Percentiles rank a stretch among this genome's conserved stretches.
These are phyloP conservation scores for Phylloscopus whistleri DNA, from an alignment of 2,113 vertebrate species.

Conservation along the genomic window DNA sequence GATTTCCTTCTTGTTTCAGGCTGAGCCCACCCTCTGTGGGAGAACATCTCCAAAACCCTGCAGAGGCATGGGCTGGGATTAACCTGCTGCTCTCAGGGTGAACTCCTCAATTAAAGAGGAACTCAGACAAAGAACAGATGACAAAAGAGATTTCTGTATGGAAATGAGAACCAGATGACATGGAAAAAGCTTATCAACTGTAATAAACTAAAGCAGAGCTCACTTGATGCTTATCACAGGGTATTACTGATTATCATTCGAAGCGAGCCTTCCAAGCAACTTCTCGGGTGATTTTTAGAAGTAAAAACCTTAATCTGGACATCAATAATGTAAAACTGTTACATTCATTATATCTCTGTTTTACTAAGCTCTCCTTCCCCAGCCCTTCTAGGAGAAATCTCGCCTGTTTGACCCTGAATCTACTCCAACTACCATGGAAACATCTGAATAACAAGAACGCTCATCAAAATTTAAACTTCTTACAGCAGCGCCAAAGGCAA, in stretches of 20 bases:
- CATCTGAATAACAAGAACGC: conserved; percentile 23
- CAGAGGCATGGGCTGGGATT: background rate
- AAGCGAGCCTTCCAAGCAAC: background rate
- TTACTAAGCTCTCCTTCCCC: background rate
- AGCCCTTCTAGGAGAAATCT: background rate
- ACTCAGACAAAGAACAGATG: background rate
- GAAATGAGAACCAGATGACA: background rate
- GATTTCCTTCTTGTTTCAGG: background rate
- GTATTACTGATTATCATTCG: background rate
- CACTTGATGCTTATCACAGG: background rate
- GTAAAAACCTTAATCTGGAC: background rate
- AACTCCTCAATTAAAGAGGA: background rate
- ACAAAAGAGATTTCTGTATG: background rate
- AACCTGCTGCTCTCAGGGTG: background rate
- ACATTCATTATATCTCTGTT: background rate
- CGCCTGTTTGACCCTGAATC: conserved; percentile 9
- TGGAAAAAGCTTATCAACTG: background rate
- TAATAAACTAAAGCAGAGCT: background rate
- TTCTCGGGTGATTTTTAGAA: background rate
- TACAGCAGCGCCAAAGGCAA: conserved; percentile 37
- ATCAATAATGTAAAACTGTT: background rate
- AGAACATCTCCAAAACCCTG: background rate
- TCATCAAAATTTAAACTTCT: conserved; percentile 65
- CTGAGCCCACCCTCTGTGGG: background rate
- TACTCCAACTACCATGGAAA: conserved; percentile 16